These are phyloP conservation scores for Cyaniris semiargus DNA, from an alignment of 2,888 invertebrate genomes.

Conservation along the genomic window DNA sequence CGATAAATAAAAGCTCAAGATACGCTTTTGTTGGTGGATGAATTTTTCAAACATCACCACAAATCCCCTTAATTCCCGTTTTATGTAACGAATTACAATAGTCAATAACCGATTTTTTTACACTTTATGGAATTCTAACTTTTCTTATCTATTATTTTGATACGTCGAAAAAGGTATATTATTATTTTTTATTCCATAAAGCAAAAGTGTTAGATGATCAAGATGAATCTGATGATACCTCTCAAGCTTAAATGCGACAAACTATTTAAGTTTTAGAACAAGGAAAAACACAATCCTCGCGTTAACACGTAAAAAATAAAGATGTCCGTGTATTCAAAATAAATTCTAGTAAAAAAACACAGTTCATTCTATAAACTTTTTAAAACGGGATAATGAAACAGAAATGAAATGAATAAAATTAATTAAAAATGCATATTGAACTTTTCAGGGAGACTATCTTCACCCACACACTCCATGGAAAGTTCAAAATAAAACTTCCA, in stretches of 20 bases:
- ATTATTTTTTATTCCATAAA: no score
- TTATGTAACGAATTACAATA: background rate
- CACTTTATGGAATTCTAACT: no score
- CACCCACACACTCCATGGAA: background rate
- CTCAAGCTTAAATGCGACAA: no score
- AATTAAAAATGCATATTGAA: background rate
- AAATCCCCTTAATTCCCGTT: background rate
- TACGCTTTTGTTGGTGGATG: slow-evolving; percentile 26
- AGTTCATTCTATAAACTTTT: background rate
- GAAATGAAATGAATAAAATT: background rate
- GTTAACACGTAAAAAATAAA: no score
- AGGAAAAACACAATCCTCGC: no score
- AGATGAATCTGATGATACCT: no score
- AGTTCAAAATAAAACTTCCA: background rate
- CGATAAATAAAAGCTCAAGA: slow-evolving; percentile 29
- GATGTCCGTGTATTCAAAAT: no score
- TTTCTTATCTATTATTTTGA: no score
- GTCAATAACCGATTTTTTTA: background rate
- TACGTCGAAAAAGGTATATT: no score
- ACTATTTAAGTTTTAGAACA: no score
- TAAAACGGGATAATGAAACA: background rate
- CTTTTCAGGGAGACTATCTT: background rate
- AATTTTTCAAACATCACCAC: background rate
- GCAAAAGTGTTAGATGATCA: no score
- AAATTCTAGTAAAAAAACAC: no score